phyloP scores from a whole-genome alignment of 2,113 vertebrate species.

The Actenoides hombroni region DNA sequence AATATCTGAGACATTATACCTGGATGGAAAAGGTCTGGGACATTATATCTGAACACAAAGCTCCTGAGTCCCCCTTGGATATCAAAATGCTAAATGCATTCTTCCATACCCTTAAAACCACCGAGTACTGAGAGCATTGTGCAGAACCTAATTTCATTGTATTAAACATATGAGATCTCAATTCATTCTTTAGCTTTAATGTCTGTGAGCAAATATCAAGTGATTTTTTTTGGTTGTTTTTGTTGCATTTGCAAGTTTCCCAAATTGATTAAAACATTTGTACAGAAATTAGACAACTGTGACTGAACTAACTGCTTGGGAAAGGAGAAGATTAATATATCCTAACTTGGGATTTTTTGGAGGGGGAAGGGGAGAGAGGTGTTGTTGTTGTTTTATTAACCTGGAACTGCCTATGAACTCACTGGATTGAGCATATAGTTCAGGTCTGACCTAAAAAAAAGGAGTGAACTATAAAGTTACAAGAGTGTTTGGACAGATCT shows the following conservation, averaged over 20 bases:
- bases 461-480: neutral
- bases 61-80: neutral
- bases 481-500: neutral
- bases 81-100: neutral
- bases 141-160: neutral
- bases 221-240: neutral
- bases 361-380: fast-evolving
- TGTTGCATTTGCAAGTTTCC: fast-evolving
- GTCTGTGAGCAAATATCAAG: neutral
- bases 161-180: neutral
- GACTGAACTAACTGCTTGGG: neutral
- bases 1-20: neutral
- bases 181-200: neutral
- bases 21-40: neutral
- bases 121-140: neutral
- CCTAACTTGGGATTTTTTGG: neutral
- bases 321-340: neutral
- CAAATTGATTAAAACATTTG: neutral
- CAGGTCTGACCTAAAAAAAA: neutral
- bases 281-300: neutral
- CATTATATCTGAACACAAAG: neutral
- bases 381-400: neutral
- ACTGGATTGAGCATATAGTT: neutral
- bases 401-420: neutral
- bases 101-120: neutral